Evolutionary conservation across 1,140 invertebrate species (phyloP), one percentile per base, ranked within the genome.

Genomic region (Meloidogyne exigua): DNA sequence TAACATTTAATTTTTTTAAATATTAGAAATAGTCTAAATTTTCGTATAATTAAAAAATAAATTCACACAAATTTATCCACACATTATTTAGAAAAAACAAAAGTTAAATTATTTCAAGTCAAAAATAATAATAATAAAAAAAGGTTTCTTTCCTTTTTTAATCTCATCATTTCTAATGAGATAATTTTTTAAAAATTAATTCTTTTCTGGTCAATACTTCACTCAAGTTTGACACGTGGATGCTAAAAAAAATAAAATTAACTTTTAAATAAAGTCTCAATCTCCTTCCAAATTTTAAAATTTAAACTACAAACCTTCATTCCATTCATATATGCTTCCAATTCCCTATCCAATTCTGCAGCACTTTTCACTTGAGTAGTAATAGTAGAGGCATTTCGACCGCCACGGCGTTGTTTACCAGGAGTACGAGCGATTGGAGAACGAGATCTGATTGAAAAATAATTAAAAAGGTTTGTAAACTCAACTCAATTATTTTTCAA

Each of bases 301-400:
- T 32, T 32, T 32, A 36, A 25, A 25, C 2, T 13, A 1, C 2
- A 66, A 66, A 73, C 72, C 74, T 75, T 75, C 32, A 63, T 75
- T 28, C 74, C 74, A 32, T 62, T 42, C 74, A 75, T 75, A 64
- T 75, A 75, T 21, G 62, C 57, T 66, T 75, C 74, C 66, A 75
- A 74, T 64, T 75, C 74, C 63, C 42, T 32, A 64, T 75, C 74
- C 21, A 75, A 62, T n/a, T 75, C 74, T 42, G 49, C 74, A 13
- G 74, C 72, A 62, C 69, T 70, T 25, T 73, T 73, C 9, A 42
- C 42, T 23, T 28, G 49, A 25, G 44, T 44, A n/a, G 57, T 75
- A n/a, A n/a, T n/a, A 57, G 28, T 32, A 13, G 13, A 28, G 15
- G 26, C 26, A 7, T 57, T 49, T 2, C 65, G 44, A 15, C 57